Evolutionary conservation across 2,113 vertebrate genomes (phyloP).

Genomic region (Saguinus midas): DNA sequence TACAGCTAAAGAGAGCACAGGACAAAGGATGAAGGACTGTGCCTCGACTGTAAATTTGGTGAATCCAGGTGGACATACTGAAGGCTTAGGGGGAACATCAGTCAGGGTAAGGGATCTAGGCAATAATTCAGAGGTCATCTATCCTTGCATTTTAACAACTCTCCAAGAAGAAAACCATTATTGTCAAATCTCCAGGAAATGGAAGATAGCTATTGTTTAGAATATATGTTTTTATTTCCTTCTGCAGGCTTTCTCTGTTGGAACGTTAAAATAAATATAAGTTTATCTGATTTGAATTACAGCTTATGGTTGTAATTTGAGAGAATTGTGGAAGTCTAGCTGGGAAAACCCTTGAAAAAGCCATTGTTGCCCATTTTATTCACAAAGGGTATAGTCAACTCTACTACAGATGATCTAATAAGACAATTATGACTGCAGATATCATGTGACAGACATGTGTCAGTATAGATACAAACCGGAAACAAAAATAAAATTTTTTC

Average conservation of each 20-base stretch:
- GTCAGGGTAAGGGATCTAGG: background rate
- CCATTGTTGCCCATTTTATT: background rate
- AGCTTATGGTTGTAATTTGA: constrained; percentile 31
- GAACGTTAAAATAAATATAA: constrained; percentile 27
- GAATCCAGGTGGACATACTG: background rate
- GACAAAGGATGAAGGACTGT: background rate
- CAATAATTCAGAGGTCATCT: background rate
- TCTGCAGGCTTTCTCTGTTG: constrained; percentile 2
- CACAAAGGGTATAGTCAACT: background rate
- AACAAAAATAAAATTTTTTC: background rate
- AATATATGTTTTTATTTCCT: background rate
- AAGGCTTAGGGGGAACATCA: background rate
- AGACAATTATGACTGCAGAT: background rate
- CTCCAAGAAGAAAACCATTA: background rate
- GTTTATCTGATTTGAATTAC: constrained; percentile 11
- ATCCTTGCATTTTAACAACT: background rate
- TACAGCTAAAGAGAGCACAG: background rate
- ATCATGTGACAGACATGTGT: background rate
- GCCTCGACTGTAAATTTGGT: background rate
- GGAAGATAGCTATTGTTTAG: background rate
- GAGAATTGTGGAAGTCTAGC: background rate
- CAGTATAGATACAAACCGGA: background rate
- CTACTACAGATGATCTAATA: background rate
- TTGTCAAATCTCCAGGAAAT: background rate
- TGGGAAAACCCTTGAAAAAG: background rate